Evolutionary conservation across 2,113 vertebrate genomes (phyloP).

Genomic region (Neodontobutis hainanensis): DNA sequence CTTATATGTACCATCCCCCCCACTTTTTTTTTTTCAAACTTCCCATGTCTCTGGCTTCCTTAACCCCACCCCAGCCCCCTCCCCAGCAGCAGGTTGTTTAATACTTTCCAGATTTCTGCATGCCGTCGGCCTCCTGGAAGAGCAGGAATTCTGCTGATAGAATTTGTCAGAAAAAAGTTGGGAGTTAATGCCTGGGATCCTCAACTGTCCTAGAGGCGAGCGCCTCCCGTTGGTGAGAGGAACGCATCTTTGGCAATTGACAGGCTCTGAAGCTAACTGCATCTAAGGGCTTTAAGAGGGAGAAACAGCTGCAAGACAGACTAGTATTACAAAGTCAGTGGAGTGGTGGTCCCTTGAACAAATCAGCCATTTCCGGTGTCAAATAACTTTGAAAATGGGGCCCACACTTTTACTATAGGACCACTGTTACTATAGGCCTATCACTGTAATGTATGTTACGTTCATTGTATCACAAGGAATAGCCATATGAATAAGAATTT

Average conservation of each 20-base stretch:
- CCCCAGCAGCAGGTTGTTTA: constrained; percentile 80
- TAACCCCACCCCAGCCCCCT: constrained; percentile 4
- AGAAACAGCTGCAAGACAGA: constrained; percentile 63
- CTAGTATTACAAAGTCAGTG: constrained; percentile 52
- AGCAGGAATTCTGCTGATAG: constrained; percentile 73
- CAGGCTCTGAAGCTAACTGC: constrained; percentile 38
- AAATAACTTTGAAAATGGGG: constrained; percentile 11
- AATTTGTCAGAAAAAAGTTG: constrained; percentile 73
- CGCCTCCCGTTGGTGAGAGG: constrained; percentile 67
- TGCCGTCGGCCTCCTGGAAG: constrained; percentile 72
- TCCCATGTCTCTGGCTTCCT: constrained; percentile 26
- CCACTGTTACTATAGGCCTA: too few relatives aligned
- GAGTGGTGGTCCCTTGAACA: constrained; percentile 26
- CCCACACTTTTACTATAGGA: constrained; percentile 23
- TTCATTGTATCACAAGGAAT: not conserved
- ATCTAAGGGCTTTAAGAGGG: constrained; percentile 37
- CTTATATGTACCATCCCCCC: constrained; percentile 56
- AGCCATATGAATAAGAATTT: too few relatives aligned
- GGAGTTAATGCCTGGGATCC: constrained; percentile 49
- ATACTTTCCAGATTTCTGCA: constrained; percentile 82
- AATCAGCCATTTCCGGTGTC: constrained; percentile 44
- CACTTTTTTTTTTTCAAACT: constrained; percentile 18
- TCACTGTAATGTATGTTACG: constrained; percentile 5
- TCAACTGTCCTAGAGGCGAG: constrained; percentile 51
- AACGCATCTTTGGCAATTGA: constrained; percentile 42